These are phyloP conservation scores for Kryptolebias ocellatus DNA, from an alignment of 2,797 vertebrate species.

Conservation along the genomic window DNA sequence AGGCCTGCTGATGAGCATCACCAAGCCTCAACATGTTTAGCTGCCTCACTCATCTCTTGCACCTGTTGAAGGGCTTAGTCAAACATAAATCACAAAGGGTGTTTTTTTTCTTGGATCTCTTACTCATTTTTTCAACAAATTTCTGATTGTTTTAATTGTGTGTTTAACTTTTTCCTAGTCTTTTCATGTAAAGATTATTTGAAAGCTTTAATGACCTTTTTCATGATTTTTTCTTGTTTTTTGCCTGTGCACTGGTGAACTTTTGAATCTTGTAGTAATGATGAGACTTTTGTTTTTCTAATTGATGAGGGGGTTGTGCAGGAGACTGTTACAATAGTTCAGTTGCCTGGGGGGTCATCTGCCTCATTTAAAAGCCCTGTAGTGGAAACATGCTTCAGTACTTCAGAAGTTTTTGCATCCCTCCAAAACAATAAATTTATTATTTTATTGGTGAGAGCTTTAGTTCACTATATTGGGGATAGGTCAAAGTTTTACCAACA, in stretches of 20 bases:
- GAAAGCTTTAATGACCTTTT: slow-evolving; percentile 1
- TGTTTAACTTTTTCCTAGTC: background rate
- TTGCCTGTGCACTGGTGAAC: slow-evolving; percentile 52
- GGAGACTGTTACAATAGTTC: slow-evolving; percentile 55
- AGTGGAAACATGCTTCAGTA: slow-evolving; percentile 55
- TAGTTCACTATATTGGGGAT: slow-evolving; percentile 31
- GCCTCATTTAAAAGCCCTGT: slow-evolving; percentile 24
- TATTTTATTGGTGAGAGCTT: slow-evolving; percentile 61
- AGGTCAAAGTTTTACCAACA: slow-evolving; percentile 38
- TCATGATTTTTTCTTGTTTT: slow-evolving; percentile 63
- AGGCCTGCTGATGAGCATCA: slow-evolving; percentile 33
- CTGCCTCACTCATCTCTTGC: slow-evolving; percentile 56
- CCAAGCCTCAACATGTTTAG: slow-evolving; percentile 56
- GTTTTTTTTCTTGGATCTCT: background rate
- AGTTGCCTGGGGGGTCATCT: slow-evolving; percentile 56
- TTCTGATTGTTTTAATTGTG: background rate
- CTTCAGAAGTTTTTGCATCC: slow-evolving; percentile 53
- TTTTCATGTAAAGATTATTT: background rate
- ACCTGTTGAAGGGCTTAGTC: slow-evolving; percentile 74
- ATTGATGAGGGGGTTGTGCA: slow-evolving; percentile 40
- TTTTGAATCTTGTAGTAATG: slow-evolving; percentile 65
- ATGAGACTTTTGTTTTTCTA: slow-evolving; percentile 74
- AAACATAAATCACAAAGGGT: slow-evolving; percentile 47
- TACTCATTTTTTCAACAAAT: background rate
- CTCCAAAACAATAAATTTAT: slow-evolving; percentile 60